Base-by-base conservation (phyloP, 2,797 vertebrate species). In the Tapera naevia region DNA sequence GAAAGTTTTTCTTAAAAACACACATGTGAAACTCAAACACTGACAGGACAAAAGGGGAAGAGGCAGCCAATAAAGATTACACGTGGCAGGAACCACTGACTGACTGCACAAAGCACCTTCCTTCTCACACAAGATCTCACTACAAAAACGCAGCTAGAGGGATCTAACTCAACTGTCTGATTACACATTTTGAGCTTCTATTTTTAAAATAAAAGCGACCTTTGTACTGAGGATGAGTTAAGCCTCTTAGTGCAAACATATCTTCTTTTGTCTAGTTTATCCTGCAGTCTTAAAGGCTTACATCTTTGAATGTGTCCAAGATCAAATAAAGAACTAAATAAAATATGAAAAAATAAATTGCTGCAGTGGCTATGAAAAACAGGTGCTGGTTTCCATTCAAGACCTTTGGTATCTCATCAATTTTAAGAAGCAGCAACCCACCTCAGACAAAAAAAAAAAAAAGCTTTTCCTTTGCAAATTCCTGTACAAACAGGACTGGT, bases 191-290 rank as follows among this genome's bases (percentile, higher is more conserved):
- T 89, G 86, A 94, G 91, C 86, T 93, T 86, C 94, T 95, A 91
- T 94, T 95, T 96, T 92, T 94, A 95, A 96, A 95, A 92, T 93
- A 94, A 92, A 96, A 92, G 53, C 21, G 17, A 96, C 94, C 89
- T 97, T 84, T 95, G 80, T 91, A 91, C 91, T 67, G 70, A 91
- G 91, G 89, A 94, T 93, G 80, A 81, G 62, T 84, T 93, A 96
- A 95, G 92, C 94, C 82, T 96, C 94, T 95, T 94, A 97, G 70
- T 46, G 66, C 80, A 94, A 95, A 96, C 50, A 81, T 86, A 92
- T 86, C 94, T 94, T 91, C 94, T 96, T 95, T 91, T 89, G 91
- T 66, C 89, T 76, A 89, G 92, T 96, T 95, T 88, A 95, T 95
- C 95, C 93, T 93, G 85, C 46, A 92, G 91, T 95, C 94, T 95